Evolutionary conservation across 2,797 vertebrate species (phyloP).

Genomic region (Chromobotia macracanthus): DNA sequence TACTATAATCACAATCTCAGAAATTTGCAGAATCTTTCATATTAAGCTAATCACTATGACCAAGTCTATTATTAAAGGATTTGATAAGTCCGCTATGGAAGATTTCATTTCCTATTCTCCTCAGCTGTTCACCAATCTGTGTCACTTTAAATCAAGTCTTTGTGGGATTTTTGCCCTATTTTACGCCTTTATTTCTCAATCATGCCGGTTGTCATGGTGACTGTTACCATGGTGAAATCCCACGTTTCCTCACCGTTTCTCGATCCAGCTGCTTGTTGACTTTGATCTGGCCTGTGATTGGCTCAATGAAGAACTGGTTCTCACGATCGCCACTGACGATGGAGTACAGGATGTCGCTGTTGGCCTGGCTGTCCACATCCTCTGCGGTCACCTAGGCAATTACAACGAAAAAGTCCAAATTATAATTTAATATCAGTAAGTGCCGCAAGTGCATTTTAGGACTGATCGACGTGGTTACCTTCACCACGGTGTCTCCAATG

Average conservation of each 20-base stretch:
- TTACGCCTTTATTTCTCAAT: neutral
- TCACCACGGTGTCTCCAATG: slow-evolving; percentile 84
- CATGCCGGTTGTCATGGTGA: slow-evolving; percentile 21
- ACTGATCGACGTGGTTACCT: slow-evolving; percentile 69
- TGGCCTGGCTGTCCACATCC: slow-evolving; percentile 89
- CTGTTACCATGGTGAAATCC: neutral
- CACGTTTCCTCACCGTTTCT: slow-evolving; percentile 83
- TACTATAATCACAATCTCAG: neutral
- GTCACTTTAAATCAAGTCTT: slow-evolving; percentile 25
- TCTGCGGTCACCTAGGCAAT: slow-evolving; percentile 86
- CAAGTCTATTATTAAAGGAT: slow-evolving; percentile 14
- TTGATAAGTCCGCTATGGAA: neutral
- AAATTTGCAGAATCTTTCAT: neutral
- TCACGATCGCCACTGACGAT: slow-evolving; percentile 88
- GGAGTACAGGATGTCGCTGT: slow-evolving; percentile 87
- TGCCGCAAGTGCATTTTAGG: neutral
- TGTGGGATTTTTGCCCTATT: slow-evolving; percentile 22
- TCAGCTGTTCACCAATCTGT: slow-evolving; percentile 8
- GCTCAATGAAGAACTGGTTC: slow-evolving; percentile 90
- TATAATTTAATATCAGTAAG: neutral
- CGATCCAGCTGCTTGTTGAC: slow-evolving; percentile 94
- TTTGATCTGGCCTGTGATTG: slow-evolving; percentile 85
- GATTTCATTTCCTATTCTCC: slow-evolving; percentile 1
- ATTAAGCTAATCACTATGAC: neutral
- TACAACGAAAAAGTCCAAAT: slow-evolving; percentile 39